Evolutionary conservation across 2,797 vertebrate species (phyloP).

Genomic region (Vireo griseus): DNA sequence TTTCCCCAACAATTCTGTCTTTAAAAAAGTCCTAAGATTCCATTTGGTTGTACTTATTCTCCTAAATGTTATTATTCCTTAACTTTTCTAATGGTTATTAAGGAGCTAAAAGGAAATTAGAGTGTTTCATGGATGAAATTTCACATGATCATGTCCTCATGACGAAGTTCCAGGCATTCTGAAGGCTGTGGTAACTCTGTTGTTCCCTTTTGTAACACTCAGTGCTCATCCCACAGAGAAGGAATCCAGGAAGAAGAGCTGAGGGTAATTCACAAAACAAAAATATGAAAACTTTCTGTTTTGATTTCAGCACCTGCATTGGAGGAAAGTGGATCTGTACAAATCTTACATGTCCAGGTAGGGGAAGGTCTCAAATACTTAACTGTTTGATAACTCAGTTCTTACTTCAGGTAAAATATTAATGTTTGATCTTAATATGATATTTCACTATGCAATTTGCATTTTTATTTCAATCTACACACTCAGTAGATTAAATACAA

Average conservation of each 20-base stretch:
- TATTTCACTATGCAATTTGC: background rate
- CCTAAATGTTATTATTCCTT: background rate
- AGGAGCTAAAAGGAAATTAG: background rate
- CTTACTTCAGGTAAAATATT: background rate
- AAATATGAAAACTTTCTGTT: background rate
- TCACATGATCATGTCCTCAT: rapidly evolving
- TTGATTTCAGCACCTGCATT: constrained; percentile 84
- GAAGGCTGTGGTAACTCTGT: background rate
- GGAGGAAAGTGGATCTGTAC: constrained; percentile 92
- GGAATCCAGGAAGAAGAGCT: background rate
- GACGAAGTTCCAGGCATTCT: background rate
- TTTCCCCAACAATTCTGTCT: rapidly evolving
- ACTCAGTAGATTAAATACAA: background rate
- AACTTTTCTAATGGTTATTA: background rate
- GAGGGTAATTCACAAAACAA: background rate
- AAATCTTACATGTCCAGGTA: constrained; percentile 88
- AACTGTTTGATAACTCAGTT: background rate
- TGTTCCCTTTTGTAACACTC: background rate
- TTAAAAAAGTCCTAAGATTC: background rate
- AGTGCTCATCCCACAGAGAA: background rate
- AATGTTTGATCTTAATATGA: background rate
- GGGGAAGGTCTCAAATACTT: background rate
- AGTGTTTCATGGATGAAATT: background rate
- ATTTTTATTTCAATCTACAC: background rate
- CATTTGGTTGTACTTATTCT: background rate